Conservation (phyloP, 1,140 invertebrate species). For the Pseudobourletiella spinata region DNA sequence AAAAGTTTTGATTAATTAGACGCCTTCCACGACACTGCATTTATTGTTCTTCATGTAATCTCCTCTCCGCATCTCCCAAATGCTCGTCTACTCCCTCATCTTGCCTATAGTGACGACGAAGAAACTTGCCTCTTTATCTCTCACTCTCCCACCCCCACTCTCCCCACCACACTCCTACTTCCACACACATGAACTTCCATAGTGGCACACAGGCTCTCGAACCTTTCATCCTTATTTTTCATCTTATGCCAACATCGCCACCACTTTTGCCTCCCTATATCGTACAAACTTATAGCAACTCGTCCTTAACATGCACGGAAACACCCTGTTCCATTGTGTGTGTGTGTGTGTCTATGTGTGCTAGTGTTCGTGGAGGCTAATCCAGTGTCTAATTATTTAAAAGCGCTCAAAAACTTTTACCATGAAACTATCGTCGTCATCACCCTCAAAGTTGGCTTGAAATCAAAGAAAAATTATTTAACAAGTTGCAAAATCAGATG, state of each 20-base stretch:
- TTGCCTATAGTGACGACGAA: background rate
- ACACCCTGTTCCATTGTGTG: too few relatives aligned
- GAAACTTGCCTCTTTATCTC: background rate
- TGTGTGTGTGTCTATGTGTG: too few relatives aligned
- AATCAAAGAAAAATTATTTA: background rate
- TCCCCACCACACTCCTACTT: too few relatives aligned
- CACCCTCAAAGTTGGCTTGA: slow-evolving; percentile 3
- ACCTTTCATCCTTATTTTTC: too few relatives aligned
- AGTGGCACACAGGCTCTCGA: too few relatives aligned
- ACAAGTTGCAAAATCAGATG: background rate
- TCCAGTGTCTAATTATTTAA: slow-evolving; percentile 11
- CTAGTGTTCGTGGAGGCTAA: too few relatives aligned
- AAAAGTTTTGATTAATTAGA: slow-evolving; percentile 31
- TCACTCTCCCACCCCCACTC: background rate
- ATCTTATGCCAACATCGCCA: too few relatives aligned
- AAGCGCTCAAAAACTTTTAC: slow-evolving; percentile 7
- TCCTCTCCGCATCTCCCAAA: background rate
- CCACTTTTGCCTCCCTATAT: too few relatives aligned
- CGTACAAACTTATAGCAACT: too few relatives aligned
- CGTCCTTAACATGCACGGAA: too few relatives aligned
- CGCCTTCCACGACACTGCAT: slow-evolving; percentile 12
- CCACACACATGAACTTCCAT: too few relatives aligned
- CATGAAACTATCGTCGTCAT: too few relatives aligned
- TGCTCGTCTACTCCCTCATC: background rate
- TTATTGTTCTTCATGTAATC: background rate